Base-by-base conservation (phyloP, 2,797 vertebrate species). In the Falco cherrug region DNA sequence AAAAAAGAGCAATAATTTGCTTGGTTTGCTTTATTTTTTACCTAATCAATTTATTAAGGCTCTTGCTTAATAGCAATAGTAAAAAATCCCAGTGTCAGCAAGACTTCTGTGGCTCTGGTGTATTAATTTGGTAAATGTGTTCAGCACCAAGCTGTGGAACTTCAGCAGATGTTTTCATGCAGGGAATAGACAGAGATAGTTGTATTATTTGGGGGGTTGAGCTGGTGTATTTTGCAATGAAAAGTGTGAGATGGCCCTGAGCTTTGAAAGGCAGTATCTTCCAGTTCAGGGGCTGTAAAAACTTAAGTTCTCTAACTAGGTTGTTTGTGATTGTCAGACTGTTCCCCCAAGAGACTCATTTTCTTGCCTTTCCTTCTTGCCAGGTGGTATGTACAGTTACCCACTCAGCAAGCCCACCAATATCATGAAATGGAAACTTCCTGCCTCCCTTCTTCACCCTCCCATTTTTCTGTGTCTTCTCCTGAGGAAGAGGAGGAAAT, bases 351-450 rank as follows among this genome's bases (percentile, higher is more conserved):
- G 35, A 75, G n/a, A 76, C 77, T 50, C 2, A 21, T 80, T 11
- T 63, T 95, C 64, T 86, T 80, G 26, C n/a, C 29, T 94, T 92
- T 84, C 31, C 65, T 95, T 95, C 71, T 97, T 89, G 22, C 57
- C 84, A 98, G 98, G 95, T 98, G 98, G 98, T 98, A 98, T 81
- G 96, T 98, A 87, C 98, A 99, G 97, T 98, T 99, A 90, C 98
- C 99, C 61, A 99, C 98, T 24, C 98, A 98, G 96, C 98, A 98
- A 95, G 98, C 99, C 67, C 99, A 99, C 95, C 98, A 99, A 6
- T 99, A 99, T 94, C 98, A 99, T 59, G 98, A 98, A 84, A 89
- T 98, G 95, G 98, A 98, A 82, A 71, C 97, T 28, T 89, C 97
- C 18, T 98, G 98, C 68, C 97, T 98, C n/a, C 97, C 98, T 84